Evolutionary conservation across 2,888 invertebrate species (phyloP).

Genomic region (Galeruca laticollis): DNA sequence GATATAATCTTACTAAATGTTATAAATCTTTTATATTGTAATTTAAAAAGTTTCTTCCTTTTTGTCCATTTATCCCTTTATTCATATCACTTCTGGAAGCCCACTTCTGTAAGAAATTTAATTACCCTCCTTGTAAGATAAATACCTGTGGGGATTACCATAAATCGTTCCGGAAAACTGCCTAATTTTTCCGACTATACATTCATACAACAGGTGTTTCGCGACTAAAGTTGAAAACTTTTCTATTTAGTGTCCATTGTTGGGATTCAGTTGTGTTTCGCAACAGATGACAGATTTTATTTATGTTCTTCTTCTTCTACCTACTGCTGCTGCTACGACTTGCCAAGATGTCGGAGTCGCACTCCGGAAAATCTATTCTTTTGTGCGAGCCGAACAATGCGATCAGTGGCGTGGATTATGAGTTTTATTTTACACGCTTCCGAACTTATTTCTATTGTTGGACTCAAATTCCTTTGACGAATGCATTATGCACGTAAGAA

Average conservation of each 20-base stretch:
- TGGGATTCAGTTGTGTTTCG: slow-evolving; percentile 41
- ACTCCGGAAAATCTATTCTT: slow-evolving; percentile 32
- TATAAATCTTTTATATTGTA: too few relatives aligned
- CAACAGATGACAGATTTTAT: slow-evolving; percentile 46
- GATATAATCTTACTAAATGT: too few relatives aligned
- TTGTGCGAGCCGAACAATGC: slow-evolving; percentile 24
- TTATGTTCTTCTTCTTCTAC: slow-evolving; percentile 33
- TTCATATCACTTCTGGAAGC: slow-evolving; percentile 20
- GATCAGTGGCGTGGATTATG: slow-evolving; percentile 16
- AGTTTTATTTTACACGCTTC: slow-evolving; percentile 18
- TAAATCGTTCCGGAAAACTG: slow-evolving; percentile 29
- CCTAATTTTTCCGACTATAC: slow-evolving; percentile 41
- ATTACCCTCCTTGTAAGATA: slow-evolving; percentile 23
- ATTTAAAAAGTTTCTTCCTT: too few relatives aligned
- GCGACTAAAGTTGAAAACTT: slow-evolving; percentile 41
- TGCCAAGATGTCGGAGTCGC: slow-evolving; percentile 28
- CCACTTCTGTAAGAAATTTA: slow-evolving; percentile 14
- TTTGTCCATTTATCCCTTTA: too few relatives aligned
- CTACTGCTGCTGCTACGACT: slow-evolving; percentile 13
- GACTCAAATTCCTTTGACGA: neutral
- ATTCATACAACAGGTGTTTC: slow-evolving; percentile 48
- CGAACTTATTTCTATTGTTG: slow-evolving; percentile 6
- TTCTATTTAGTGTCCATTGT: slow-evolving; percentile 41
- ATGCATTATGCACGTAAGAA: neutral
- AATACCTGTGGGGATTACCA: slow-evolving; percentile 24